Evolutionary conservation across 30 jellyfish, hydroid and myxozoan genomes (phyloP).

Genomic region (Morbakka virulenta): DNA sequence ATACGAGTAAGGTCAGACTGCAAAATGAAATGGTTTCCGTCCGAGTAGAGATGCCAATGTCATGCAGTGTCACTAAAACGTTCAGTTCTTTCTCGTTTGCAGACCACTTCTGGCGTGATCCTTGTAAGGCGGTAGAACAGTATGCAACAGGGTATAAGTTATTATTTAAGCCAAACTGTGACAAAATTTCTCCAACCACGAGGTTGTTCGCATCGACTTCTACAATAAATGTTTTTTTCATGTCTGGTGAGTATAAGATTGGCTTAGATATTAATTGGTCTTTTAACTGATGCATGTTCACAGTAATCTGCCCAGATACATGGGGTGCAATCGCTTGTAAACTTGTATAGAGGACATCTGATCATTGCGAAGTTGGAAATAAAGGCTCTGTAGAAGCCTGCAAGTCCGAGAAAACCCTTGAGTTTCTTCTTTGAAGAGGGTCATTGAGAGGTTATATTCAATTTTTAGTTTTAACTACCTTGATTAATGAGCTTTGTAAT

Average conservation of each 20-base stretch:
- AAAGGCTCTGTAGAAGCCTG: not conserved
- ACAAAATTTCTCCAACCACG: constrained; percentile 19
- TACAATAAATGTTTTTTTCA: not conserved
- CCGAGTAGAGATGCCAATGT: constrained; percentile 22
- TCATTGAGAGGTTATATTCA: too few relatives aligned
- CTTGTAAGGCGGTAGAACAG: constrained; percentile 16
- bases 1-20: constrained; percentile 11
- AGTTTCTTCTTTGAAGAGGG: constrained; percentile 37
- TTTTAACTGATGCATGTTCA: not conserved
- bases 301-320: not conserved
- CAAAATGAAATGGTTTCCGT: constrained; percentile 13
- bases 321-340: not conserved
- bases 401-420: constrained; percentile 26
- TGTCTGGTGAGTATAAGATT: not conserved
- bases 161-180: not conserved
- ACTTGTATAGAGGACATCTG: not conserved
- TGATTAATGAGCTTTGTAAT: too few relatives aligned
- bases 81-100: constrained; percentile 1
- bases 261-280: constrained; percentile 14
- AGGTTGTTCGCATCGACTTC: constrained; percentile 22
- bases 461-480: too few relatives aligned
- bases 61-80: constrained; percentile 4
- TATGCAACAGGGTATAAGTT: constrained; percentile 11
- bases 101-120: constrained; percentile 12
- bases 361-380: too few relatives aligned